phyloP scores from a whole-genome alignment of 2,797 vertebrate genomes.

The Synanceia verrucosa region DNA sequence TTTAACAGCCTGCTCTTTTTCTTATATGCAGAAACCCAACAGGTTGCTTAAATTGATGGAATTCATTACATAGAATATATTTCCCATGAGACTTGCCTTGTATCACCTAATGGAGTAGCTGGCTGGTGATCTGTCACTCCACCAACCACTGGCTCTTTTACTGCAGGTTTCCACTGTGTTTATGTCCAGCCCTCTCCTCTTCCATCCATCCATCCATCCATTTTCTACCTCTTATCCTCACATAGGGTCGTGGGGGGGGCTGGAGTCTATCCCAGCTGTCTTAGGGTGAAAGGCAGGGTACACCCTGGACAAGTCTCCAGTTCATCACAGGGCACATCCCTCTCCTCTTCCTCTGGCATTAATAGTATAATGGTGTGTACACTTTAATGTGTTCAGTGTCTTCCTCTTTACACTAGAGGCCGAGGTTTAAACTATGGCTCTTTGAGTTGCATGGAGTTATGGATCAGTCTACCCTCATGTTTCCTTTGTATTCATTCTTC shows the following conservation, averaged over 20 bases:
- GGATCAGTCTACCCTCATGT: too few species aligned
- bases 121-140: slow-evolving; percentile 2
- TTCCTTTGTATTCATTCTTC: too few species aligned
- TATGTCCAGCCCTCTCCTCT: neutral
- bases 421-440: neutral
- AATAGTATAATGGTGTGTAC: neutral
- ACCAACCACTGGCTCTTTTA: neutral
- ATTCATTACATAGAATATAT: slow-evolving; percentile 16
- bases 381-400: neutral
- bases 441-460: neutral
- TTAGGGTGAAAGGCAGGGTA: too few species aligned
- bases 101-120: slow-evolving; percentile 20
- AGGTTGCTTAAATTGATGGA: slow-evolving; percentile 16
- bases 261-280: too few species aligned
- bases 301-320: too few species aligned
- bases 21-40: neutral
- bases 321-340: too few species aligned
- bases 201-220: too few species aligned
- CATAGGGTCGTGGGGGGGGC: too few species aligned
- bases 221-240: too few species aligned
- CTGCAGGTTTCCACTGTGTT: neutral
- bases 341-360: neutral
- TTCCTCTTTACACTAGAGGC: neutral
- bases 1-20: slow-evolving; percentile 2
- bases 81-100: slow-evolving; percentile 15